Evolutionary conservation across 2,797 vertebrate genomes (phyloP).

Genomic region (Gymnothorax reevesii): DNA sequence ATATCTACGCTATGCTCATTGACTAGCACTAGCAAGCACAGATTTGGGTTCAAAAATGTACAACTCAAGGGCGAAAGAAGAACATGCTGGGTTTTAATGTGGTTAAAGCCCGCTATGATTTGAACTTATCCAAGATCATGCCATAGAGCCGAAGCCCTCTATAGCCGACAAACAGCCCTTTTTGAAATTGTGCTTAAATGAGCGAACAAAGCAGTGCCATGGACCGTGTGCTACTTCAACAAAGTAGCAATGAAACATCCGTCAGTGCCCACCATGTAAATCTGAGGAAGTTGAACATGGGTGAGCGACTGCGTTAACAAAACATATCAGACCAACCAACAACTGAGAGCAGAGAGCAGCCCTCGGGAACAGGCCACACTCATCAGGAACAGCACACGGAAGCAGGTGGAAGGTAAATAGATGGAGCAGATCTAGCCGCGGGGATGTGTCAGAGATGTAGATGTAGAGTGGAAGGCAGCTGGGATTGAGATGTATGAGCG

Average conservation of each 20-base stretch:
- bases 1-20: too few species aligned
- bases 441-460: conserved; percentile 19
- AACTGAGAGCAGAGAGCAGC: conserved; percentile 54
- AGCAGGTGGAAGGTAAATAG: conserved; percentile 41
- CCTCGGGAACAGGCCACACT: not conserved
- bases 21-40: too few species aligned
- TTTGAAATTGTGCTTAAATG: not conserved
- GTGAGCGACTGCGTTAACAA: conserved; percentile 63
- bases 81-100: not conserved
- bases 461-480: conserved; percentile 47
- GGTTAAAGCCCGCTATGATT: not conserved
- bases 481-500: conserved; percentile 43
- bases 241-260: not conserved
- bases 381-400: conserved; percentile 17
- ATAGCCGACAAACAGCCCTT: not conserved
- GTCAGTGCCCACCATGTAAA: conserved; percentile 5
- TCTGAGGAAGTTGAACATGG: conserved; percentile 40
- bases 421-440: conserved; percentile 20
- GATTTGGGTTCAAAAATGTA: not conserved
- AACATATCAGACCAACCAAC: conserved; percentile 61
- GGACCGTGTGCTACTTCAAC: conserved; percentile 12
- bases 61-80: not conserved
- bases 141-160: not conserved
- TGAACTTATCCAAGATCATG: not conserved
- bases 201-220: not conserved